Conservation (phyloP, 2,797 vertebrate genomes). For the Gastrophryne carolinensis region DNA sequence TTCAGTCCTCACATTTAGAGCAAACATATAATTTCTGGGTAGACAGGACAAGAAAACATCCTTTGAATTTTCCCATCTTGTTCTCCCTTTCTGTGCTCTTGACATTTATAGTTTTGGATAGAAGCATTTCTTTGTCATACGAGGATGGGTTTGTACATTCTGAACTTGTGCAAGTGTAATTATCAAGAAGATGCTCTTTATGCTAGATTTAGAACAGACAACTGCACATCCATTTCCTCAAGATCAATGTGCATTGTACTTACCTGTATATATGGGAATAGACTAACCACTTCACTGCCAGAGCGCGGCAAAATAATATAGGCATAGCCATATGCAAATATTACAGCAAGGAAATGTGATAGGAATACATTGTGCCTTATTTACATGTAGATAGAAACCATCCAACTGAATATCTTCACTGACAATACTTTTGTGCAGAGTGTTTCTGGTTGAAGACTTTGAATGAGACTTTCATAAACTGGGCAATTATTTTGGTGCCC, state of each 20-base stretch:
- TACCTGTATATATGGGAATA: not conserved
- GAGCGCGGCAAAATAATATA: not conserved
- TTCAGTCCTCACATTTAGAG: not conserved
- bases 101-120: constrained; percentile 11
- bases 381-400: too few species aligned
- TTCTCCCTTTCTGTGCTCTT: constrained; percentile 8
- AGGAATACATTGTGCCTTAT: too few species aligned
- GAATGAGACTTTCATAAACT: too few species aligned
- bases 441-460: too few species aligned
- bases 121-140: constrained; percentile 19
- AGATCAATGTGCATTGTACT: not conserved
- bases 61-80: not conserved
- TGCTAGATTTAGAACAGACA: constrained; percentile 7
- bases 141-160: not conserved
- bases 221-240: constrained; percentile 2
- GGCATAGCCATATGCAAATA: not conserved
- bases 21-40: not conserved
- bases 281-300: not conserved
- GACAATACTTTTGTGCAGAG: too few species aligned
- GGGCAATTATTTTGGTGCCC: too few species aligned
- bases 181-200: constrained; percentile 26
- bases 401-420: too few species aligned
- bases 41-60: not conserved
- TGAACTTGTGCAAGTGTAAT: constrained; percentile 3
- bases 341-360: not conserved